Percentiles rank a stretch among this genome's conserved stretches.
These are phyloP conservation scores for Guaruba guarouba DNA, from an alignment of 2,113 vertebrate genomes.

Conservation along the genomic window DNA sequence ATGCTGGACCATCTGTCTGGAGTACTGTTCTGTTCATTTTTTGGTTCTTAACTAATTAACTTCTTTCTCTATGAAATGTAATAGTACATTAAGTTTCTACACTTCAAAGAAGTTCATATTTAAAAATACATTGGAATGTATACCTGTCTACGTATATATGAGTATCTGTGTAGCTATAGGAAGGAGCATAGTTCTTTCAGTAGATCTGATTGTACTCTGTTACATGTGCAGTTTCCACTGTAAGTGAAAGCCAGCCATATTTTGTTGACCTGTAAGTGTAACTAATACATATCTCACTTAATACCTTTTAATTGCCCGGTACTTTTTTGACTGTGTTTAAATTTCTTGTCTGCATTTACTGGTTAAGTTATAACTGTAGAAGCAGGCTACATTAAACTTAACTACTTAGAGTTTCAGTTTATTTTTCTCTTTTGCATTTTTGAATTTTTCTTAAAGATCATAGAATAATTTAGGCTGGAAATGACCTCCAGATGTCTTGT, in stretches of 20 bases:
- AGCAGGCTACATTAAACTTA: not conserved
- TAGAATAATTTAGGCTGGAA: not conserved
- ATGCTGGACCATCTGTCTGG: conserved; percentile 74
- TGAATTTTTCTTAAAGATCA: not conserved
- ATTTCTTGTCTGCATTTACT: not conserved
- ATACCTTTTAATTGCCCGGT: not conserved
- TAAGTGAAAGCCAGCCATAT: not conserved
- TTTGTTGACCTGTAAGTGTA: not conserved
- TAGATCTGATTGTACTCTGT: not conserved
- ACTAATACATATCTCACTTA: not conserved
- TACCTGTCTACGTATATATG: not conserved
- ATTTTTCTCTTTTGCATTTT: not conserved
- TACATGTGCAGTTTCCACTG: not conserved
- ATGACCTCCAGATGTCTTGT: not conserved
- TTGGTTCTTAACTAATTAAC: conserved; percentile 67
- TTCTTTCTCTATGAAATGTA: conserved; percentile 47
- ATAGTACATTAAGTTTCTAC: conserved; percentile 47
- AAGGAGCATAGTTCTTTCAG: not conserved
- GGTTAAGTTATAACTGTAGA: not conserved
- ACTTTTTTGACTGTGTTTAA: not conserved
- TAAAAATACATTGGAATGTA: not conserved
- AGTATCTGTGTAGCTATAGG: not conserved
- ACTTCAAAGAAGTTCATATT: not conserved
- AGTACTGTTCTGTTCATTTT: conserved; percentile 68
- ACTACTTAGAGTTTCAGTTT: not conserved